Conservation (phyloP, 2,113 vertebrate genomes). For the Embiotoca jacksoni region DNA sequence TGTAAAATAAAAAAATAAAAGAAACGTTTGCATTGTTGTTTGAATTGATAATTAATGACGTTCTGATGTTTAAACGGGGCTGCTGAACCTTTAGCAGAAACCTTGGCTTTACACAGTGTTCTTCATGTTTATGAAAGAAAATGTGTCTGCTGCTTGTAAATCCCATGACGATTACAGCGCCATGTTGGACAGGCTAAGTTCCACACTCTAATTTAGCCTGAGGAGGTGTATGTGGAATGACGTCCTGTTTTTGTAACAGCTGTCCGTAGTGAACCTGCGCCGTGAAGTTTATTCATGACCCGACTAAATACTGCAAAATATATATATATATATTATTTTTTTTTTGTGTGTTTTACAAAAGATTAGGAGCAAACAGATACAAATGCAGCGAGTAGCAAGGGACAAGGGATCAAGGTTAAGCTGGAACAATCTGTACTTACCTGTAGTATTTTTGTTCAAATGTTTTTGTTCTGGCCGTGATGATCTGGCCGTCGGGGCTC, state of each 20-base stretch:
- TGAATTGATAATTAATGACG: no score
- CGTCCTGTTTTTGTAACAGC: slow-evolving; percentile 12
- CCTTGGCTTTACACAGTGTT: background rate
- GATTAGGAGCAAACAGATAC: background rate
- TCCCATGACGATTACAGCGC: slow-evolving; percentile 2
- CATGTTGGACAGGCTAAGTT: slow-evolving; percentile 21
- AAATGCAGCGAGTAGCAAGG: background rate
- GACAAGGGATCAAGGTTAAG: background rate
- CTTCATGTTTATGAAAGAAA: slow-evolving; percentile 33
- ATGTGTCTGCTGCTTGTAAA: background rate
- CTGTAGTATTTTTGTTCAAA: background rate
- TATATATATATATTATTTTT: no score
- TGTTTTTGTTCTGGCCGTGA: background rate
- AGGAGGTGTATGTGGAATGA: slow-evolving; percentile 21
- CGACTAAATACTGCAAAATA: background rate
- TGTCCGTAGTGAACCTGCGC: background rate
- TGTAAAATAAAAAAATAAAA: background rate
- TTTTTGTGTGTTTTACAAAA: no score
- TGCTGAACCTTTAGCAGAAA: slow-evolving; percentile 25
- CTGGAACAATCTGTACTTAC: background rate
- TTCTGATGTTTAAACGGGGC: slow-evolving; percentile 34
- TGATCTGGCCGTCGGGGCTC: background rate
- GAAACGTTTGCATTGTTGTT: no score
- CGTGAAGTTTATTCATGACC: background rate
- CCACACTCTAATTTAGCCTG: slow-evolving; percentile 12